Conservation (phyloP, 1,140 invertebrate genomes). For the Heliconius hermathena region DNA sequence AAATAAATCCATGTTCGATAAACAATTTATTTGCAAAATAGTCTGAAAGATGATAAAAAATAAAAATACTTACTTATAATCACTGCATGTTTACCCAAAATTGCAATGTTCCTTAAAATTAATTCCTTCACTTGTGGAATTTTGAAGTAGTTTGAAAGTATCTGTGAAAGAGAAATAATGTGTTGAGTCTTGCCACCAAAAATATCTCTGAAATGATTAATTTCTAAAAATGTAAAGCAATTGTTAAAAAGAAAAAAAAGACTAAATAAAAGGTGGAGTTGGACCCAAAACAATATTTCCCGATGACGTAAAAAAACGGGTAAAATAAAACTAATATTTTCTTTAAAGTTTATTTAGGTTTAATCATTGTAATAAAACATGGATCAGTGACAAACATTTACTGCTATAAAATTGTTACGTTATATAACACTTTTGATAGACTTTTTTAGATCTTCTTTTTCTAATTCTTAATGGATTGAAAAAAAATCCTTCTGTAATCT, state of each 20-base stretch:
- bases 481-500: too few relatives aligned
- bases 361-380: background rate
- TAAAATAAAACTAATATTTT: conserved; percentile 14
- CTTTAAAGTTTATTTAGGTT: conserved; percentile 16
- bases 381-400: background rate
- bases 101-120: background rate
- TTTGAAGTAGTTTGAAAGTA: conserved; percentile 3
- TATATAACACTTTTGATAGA: background rate
- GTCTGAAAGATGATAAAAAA: background rate
- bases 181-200: conserved; percentile 63
- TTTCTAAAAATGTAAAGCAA: conserved; percentile 36
- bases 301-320: conserved; percentile 36
- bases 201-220: conserved; percentile 41
- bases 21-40: too few relatives aligned
- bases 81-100: background rate
- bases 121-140: background rate
- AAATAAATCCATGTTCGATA: too few relatives aligned
- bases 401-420: background rate
- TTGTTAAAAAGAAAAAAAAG: conserved; percentile 1
- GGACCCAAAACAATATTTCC: conserved; percentile 70
- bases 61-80: conserved; percentile 13
- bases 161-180: conserved; percentile 10
- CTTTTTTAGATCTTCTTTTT: too few relatives aligned
- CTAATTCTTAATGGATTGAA: too few relatives aligned
- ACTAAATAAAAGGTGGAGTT: conserved; percentile 54